Evolutionary conservation across 2,797 vertebrate genomes (phyloP).

Genomic region (Hyperoplus immaculatus): DNA sequence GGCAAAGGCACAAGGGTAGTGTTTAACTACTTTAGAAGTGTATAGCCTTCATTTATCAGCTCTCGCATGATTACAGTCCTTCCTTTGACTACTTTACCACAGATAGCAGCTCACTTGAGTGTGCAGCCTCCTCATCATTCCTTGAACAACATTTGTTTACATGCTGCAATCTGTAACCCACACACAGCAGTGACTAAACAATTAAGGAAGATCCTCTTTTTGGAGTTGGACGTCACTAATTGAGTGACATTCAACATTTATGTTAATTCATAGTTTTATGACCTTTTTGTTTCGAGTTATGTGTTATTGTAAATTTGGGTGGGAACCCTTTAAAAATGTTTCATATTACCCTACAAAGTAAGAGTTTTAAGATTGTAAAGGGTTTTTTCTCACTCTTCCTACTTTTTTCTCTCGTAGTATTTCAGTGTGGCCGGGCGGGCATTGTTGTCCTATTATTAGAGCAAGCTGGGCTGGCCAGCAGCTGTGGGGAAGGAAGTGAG

Average conservation of each 20-base stretch:
- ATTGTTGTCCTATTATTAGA: conserved; percentile 91
- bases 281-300: neutral
- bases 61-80: conserved; percentile 71
- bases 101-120: conserved; percentile 56
- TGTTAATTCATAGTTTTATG: neutral
- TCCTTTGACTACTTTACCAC: conserved; percentile 33
- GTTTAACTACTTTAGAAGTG: conserved; percentile 61
- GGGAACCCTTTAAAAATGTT: neutral
- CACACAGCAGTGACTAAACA: conserved; percentile 40
- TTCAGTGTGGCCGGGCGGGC: conserved; percentile 61
- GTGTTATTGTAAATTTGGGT: neutral
- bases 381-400: neutral
- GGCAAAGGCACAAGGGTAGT: conserved; percentile 47
- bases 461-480: conserved; percentile 73
- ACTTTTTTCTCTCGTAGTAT: conserved; percentile 27
- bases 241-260: neutral
- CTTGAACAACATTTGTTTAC: conserved; percentile 80
- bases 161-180: conserved; percentile 54
- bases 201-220: conserved; percentile 31
- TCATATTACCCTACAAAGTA: neutral
- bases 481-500: conserved; percentile 87
- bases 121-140: conserved; percentile 68
- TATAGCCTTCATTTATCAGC: conserved; percentile 71
- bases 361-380: conserved; percentile 6
- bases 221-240: neutral